Evolutionary conservation across 2,113 vertebrate genomes (phyloP), one percentile per base, ranked within the genome.

Genomic region (Bombycilla garrulus): DNA sequence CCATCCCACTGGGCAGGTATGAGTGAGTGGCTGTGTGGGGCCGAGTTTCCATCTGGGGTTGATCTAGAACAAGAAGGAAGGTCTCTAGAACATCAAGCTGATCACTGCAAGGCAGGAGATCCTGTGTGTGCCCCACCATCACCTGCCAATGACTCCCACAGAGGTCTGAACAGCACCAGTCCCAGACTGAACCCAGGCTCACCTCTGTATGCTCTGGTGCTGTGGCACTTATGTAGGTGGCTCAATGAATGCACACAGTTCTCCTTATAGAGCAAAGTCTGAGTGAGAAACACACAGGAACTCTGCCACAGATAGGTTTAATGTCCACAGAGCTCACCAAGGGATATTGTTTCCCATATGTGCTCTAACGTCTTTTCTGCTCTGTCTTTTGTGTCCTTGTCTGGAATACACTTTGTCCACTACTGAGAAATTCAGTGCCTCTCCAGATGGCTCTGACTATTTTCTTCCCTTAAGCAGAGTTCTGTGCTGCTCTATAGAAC

Each of bases 1-100:
- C 54, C 26, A n/a, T 29, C 31, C 35, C 69, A 48, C 9, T 0
- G 0, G 10, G 15, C 10, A 45, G 29, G 2, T 0, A 2, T 17
- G n/a, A 91, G 29, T 18, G 15, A 80, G 53, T 5, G 29, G 26
- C n/a, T 61, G 22, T 2, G 1, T 24, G 26, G 26, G 31, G 54
- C 31, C 62, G 28, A 60, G 26, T 11, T 62, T 42, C 50, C 33
- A 29, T 12, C 23, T 62, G 36, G 28, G 33, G 14, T 81, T 38
- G 29, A 86, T 69, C 16, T 19, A 29, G 13, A 7, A 23, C 0
- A 6, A 74, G 61, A 36, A 71, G 45, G 11, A 76, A 83, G 45
- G 33, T 78, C 61, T 87, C 72, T 53, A 54, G 56, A 81, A 57
- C 23, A 60, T 25, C 25, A 28, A 13, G 47, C n/a, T 48, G 62